Conservation (phyloP, 2,113 vertebrate genomes). For the Hippocampus barbouri region DNA sequence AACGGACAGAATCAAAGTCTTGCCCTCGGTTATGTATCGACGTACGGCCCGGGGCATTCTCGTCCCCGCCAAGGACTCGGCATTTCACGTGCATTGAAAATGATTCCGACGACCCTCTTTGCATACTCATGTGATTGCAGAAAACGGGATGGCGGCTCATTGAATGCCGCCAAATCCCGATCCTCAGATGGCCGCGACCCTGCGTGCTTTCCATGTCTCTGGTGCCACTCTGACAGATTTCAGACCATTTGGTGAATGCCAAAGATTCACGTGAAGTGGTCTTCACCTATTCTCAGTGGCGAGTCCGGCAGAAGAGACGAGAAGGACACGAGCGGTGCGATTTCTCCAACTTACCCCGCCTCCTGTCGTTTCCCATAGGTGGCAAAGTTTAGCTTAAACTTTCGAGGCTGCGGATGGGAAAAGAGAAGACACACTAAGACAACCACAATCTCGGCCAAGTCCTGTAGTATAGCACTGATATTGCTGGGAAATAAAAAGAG, state of each 20-base stretch:
- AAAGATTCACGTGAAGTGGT: neutral
- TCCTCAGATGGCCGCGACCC: too few relatives aligned
- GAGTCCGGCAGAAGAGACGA: neutral
- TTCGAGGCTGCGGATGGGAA: constrained; percentile 69
- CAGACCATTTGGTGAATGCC: neutral
- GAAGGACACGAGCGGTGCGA: neutral
- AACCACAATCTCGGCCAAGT: constrained; percentile 13
- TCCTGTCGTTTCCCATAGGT: constrained; percentile 77
- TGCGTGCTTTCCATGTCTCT: too few relatives aligned
- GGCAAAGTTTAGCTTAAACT: constrained; percentile 81
- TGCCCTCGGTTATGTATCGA: neutral
- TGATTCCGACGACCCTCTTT: too few relatives aligned
- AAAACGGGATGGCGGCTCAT: too few relatives aligned
- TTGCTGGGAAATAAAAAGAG: constrained; percentile 64
- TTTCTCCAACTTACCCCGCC: constrained; percentile 67
- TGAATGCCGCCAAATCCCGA: too few relatives aligned
- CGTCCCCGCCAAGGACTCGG: too few relatives aligned
- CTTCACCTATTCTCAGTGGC: neutral
- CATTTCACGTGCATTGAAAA: too few relatives aligned
- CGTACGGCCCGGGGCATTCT: neutral
- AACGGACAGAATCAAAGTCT: neutral
- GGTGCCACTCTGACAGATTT: neutral
- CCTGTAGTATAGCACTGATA: constrained; percentile 65
- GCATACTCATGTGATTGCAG: too few relatives aligned
- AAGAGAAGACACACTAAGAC: constrained; percentile 42